Evolutionary conservation across 2,797 vertebrate species (phyloP).

Genomic region (Hipposideros larvatus): DNA sequence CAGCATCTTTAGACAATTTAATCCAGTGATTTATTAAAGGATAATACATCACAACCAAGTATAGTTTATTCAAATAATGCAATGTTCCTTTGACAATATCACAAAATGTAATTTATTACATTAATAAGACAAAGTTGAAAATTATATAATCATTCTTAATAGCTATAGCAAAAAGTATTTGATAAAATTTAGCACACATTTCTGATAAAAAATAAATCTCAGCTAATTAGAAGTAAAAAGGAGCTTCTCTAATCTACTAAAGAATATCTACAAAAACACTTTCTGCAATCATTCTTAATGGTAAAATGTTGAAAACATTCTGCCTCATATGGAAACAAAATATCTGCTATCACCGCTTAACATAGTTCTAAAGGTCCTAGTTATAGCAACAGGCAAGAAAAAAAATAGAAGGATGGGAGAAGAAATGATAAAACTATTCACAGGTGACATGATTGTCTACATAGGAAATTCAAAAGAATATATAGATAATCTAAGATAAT

Average conservation of each 20-base stretch:
- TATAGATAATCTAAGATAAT: not conserved
- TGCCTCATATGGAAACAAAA: not conserved
- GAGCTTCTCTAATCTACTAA: not conserved
- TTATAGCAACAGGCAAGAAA: not conserved
- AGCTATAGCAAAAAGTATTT: not conserved
- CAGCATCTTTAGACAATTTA: constrained; percentile 1
- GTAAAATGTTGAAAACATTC: not conserved
- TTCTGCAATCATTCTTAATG: not conserved
- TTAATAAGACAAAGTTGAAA: constrained; percentile 5
- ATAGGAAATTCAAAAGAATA: not conserved
- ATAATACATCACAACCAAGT: not conserved
- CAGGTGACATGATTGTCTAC: not conserved
- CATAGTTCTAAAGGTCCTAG: not conserved
- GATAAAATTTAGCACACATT: not conserved
- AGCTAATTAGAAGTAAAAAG: not conserved
- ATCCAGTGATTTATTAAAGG: not conserved
- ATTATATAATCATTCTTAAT: not conserved
- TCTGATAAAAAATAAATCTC: not conserved
- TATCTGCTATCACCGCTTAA: not conserved
- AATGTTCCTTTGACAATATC: not conserved
- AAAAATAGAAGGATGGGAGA: not conserved
- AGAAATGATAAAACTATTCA: not conserved
- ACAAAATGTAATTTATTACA: not conserved
- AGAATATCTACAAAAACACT: not conserved
- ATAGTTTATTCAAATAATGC: not conserved